Conservation (phyloP, 1,140 invertebrate species). For the Danaus melanippus region DNA sequence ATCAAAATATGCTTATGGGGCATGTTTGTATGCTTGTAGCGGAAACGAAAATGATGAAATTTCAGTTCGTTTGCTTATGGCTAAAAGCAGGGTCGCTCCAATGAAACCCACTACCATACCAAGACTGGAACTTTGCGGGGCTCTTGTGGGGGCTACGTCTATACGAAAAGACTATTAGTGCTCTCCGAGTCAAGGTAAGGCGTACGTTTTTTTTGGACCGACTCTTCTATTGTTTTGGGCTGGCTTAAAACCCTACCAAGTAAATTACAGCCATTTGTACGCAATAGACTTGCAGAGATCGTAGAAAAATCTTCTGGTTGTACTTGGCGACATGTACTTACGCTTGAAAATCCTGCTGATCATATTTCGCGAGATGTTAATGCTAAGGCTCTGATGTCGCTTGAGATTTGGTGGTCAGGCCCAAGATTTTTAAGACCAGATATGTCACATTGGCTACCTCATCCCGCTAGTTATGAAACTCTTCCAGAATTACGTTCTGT, state of each 20-base stretch:
- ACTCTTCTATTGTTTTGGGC: conserved; percentile 13
- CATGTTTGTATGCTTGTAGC: conserved; percentile 4
- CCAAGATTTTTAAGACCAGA: no score
- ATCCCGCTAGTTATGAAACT: no score
- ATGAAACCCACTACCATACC: not conserved
- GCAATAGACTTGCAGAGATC: conserved; percentile 6
- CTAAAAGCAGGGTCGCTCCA: conserved; percentile 6
- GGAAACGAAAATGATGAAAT: conserved; percentile 2
- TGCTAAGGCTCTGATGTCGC: no score
- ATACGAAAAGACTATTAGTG: conserved; percentile 8
- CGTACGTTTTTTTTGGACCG: conserved; percentile 13
- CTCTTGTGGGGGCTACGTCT: conserved; percentile 5
- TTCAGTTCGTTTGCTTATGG: conserved; percentile 2
- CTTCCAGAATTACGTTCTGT: no score
- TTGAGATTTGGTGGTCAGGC: no score
- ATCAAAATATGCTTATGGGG: no score
- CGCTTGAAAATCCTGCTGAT: conserved; percentile 9
- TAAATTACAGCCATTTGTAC: conserved; percentile 10
- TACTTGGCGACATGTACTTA: conserved; percentile 11
- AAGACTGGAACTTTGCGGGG: conserved; percentile 6
- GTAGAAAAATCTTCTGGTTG: not conserved
- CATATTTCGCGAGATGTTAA: no score
- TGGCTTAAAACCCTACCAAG: conserved; percentile 13
- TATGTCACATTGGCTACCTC: no score
- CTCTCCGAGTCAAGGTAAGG: conserved; percentile 5